Percentiles rank a stretch among this genome's conserved stretches.
These are phyloP conservation scores for Anguilla japonica DNA, from an alignment of 2,113 vertebrate genomes.

Conservation along the genomic window DNA sequence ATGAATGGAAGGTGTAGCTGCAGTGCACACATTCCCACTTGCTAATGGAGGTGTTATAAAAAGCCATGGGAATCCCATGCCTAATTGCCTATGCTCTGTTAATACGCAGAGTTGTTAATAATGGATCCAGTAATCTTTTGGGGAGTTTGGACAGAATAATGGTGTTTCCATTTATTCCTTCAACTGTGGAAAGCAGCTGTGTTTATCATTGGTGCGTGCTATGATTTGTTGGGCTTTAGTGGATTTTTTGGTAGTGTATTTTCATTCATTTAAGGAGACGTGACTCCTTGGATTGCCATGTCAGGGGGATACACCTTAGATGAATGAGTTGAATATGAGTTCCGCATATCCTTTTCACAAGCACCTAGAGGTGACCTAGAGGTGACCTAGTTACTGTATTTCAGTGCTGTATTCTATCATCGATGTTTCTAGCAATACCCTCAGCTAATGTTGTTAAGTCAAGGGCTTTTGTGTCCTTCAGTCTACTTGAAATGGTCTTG, in stretches of 20 bases:
- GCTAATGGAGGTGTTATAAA: background rate
- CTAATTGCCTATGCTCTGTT: background rate
- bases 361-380: background rate
- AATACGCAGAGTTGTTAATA: background rate
- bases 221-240: background rate
- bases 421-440: background rate
- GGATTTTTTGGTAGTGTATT: background rate
- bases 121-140: background rate
- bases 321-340: background rate
- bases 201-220: background rate
- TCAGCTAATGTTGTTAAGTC: background rate
- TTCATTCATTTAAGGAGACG: background rate
- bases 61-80: background rate
- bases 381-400: background rate
- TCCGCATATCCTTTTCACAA: background rate
- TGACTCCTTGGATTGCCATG: background rate
- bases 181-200: conserved; percentile 12
- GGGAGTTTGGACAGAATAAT: background rate
- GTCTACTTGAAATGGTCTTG: background rate
- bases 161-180: background rate
- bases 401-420: background rate
- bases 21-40: background rate
- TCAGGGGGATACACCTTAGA: background rate
- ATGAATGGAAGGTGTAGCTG: background rate
- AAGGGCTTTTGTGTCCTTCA: background rate